Base-by-base conservation (phyloP, 2,113 vertebrate species). In the Ellobius talpinus region DNA sequence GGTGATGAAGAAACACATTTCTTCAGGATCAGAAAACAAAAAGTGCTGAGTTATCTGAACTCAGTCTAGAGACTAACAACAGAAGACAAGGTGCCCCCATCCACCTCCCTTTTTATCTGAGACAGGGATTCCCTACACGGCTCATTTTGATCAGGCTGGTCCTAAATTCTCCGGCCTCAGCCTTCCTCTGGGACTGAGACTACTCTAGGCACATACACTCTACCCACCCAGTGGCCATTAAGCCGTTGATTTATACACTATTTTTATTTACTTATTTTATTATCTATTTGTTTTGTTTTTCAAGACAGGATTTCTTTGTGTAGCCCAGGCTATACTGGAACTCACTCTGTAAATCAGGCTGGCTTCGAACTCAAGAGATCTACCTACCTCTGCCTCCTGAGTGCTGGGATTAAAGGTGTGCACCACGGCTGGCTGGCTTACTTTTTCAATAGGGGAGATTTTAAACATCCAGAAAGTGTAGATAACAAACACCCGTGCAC, bases 401-500 rank as follows among this genome's bases (percentile, higher is more conserved):
- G 52, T 45, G 87, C 70, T 76, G n/a, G n/a, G 52, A 42, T 39
- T 42, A 89, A 39, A 76, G 6, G 31, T 11, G 61, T 68, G 21
- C 8, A 7, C 33, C 0, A 7, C 0, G 36, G 24, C 8, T 88
- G 1, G 8, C 55, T 58, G 14, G 36, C 23, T 70, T 86, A n/a
- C 85, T 94, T 81, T 86, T 66, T 91, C 9, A 87, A 74, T 26
- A 65, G 96, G 45, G 5, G 86, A 55, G 78, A 82, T 14, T 96
- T 72, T 47, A 87, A 50, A 52, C 45, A 42, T 24, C 65, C 7
- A 55, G 45, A 39, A 84, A 96, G 23, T 19, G 65, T 4, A 50
- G 70, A 76, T 52, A 90, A 81, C 5, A 84, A 73, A 92, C 12
- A 55, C 50, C 61, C 8, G 3, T 1, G 29, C 12, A 52, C 24